These are phyloP conservation scores for Crossaster papposus DNA, from an alignment of 53 echinoderm and acorn worm species.

Conservation along the genomic window DNA sequence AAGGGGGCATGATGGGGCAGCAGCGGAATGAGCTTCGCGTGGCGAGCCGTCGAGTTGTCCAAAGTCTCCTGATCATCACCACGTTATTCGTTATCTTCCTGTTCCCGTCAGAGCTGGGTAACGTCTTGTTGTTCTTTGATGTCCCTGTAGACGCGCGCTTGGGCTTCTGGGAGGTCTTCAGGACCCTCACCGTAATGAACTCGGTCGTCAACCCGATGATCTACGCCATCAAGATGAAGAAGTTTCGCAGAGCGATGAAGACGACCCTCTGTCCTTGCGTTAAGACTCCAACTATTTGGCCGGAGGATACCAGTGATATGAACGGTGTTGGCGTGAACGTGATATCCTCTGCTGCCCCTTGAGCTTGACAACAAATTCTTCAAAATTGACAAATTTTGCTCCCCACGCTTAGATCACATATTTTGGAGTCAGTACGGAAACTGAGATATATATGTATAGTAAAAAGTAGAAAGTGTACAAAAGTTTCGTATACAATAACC, in stretches of 20 bases:
- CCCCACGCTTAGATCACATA: no score
- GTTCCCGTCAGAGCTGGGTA: slow-evolving; percentile 50
- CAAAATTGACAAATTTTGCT: no score
- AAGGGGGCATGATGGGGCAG: slow-evolving; percentile 12
- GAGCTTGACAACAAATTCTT: no score
- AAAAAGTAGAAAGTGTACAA: no score
- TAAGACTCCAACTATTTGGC: not conserved
- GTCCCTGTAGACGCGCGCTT: slow-evolving; percentile 26
- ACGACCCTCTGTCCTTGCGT: slow-evolving; percentile 16
- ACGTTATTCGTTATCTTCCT: slow-evolving; percentile 32
- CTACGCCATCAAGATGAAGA: slow-evolving; percentile 52
- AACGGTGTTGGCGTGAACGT: not conserved
- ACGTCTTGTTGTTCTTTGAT: slow-evolving; percentile 38
- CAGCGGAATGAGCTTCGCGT: not conserved
- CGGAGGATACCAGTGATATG: not conserved
- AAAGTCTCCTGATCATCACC: slow-evolving; percentile 44
- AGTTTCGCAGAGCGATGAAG: slow-evolving; percentile 34
- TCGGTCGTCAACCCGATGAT: slow-evolving; percentile 55
- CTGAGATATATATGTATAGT: no score
- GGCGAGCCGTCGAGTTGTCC: slow-evolving; percentile 52
- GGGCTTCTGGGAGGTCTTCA: slow-evolving; percentile 35
- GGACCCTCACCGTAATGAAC: slow-evolving; percentile 40
- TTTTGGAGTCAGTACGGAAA: no score
- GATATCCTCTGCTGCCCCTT: not conserved
- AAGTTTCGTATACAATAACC: no score